Evolutionary conservation across 2,113 vertebrate genomes (phyloP).

Genomic region (Calidris pugnax): DNA sequence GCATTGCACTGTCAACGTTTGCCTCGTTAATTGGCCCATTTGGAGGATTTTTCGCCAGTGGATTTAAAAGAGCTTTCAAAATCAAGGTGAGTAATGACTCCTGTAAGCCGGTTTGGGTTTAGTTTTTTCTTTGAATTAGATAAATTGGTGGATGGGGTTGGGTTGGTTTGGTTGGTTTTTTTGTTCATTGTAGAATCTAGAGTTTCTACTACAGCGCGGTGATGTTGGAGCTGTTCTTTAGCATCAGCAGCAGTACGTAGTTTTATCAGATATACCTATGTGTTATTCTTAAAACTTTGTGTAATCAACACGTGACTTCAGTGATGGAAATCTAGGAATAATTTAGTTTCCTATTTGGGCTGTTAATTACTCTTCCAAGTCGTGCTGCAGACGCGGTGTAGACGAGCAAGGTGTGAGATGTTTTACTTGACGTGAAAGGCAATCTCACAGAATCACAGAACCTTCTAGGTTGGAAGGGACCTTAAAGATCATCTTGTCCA

Average conservation of each 20-base stretch:
- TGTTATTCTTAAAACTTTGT: neutral
- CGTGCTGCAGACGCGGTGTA: neutral
- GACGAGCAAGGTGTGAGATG: neutral
- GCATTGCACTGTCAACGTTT: slow-evolving; percentile 91
- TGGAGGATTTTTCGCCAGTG: slow-evolving; percentile 98
- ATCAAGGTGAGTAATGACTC: slow-evolving; percentile 84
- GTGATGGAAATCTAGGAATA: neutral
- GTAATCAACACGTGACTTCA: neutral
- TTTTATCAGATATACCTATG: neutral
- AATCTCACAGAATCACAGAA: too few species aligned
- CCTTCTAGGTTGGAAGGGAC: too few species aligned
- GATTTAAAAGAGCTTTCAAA: slow-evolving; percentile 98
- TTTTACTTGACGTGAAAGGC: neutral
- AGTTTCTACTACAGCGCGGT: neutral
- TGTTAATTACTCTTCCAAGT: neutral
- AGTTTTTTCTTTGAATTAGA: neutral
- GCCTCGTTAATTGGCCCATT: slow-evolving; percentile 95
- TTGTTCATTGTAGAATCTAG: neutral
- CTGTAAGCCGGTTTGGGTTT: neutral
- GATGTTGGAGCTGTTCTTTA: neutral
- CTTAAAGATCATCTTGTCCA: too few species aligned
- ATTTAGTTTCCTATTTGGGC: neutral
- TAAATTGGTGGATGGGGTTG: neutral
- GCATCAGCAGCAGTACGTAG: neutral
- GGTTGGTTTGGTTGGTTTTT: neutral